A percentile compares a stretch with the other conserved stretches of the same genome.
phyloP scores from a whole-genome alignment of 2,113 vertebrate genomes.

The Caranx melampygus region DNA sequence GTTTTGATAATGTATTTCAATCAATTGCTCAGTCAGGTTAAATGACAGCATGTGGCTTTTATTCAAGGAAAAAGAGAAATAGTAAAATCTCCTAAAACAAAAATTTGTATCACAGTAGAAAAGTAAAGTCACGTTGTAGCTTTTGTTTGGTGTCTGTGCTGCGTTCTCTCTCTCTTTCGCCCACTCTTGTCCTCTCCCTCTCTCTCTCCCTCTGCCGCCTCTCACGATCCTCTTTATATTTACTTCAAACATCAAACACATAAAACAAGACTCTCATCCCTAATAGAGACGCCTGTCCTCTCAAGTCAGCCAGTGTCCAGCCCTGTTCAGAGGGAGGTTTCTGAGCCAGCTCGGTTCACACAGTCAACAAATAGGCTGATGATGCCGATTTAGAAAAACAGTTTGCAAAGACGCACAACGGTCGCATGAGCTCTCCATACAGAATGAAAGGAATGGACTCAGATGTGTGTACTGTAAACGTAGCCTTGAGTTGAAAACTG shows the following conservation, averaged over 20 bases:
- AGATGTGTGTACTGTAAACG: neutral
- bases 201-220: neutral
- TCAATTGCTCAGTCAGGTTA: no score
- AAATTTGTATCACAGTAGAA: no score
- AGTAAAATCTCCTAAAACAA: no score
- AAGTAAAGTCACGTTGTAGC: neutral
- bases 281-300: neutral
- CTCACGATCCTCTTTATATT: neutral
- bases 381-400: neutral
- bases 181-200: no score
- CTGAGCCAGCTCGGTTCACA: neutral
- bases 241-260: neutral
- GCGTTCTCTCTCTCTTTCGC: neutral
- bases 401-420: neutral
- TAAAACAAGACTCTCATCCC: slow-evolving; percentile 1
- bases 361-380: neutral
- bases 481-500: neutral
- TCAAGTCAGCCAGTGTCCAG: neutral
- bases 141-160: neutral
- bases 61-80: no score
- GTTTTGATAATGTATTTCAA: no score
- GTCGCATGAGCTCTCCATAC: neutral
- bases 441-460: neutral
- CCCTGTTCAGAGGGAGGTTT: slow-evolving; percentile 1
- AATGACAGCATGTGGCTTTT: neutral